Evolutionary conservation across 1,140 invertebrate genomes (phyloP), one percentile per base, ranked within the genome.

Genomic region (Chironomus striatipennis): DNA sequence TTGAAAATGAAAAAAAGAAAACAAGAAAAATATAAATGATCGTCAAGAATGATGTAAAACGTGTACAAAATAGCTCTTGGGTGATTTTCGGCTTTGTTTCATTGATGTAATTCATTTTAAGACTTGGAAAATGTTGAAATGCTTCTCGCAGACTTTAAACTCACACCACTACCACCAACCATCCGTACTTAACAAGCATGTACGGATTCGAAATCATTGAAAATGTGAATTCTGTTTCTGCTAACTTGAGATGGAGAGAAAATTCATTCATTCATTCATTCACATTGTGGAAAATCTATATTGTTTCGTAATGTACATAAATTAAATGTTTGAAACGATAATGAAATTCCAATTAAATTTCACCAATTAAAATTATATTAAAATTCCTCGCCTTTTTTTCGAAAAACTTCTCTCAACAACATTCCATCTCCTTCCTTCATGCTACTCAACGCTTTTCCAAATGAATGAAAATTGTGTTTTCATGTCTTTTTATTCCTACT

Each of bases 281-380:
- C 24, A 57, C n/a, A 57, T 12, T 7, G n/a, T 57, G n/a, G 47
- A 57, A 57, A 57, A 57, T 67, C 64, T 20, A 18, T 70, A 70
- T 21, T 70, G 17, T 18, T 70, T 70, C 65, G 65, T 15, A 18
- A 70, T 70, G 65, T 70, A 70, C 65, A 70, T 70, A 70, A 70
- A 70, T 70, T 70, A 70, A 70, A 70, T 70, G 65, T 70, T 70
- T 70, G 65, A 70, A 70, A 18, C 65, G 65, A 70, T 70, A 70
- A 70, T 70, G 65, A 70, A 70, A 70, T 70, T 70, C 65, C 65
- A 70, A 70, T 70, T 70, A 70, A 70, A 70, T 70, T 70, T 70
- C 65, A 70, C 65, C 65, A 70, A 70, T 70, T 70, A 70, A 70
- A 70, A 70, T 70, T 70, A 70, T 70, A 70, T 70, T 70, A 70